Percentiles rank a stretch among this genome's conserved stretches.
Evolutionary conservation across 2,888 invertebrate species (phyloP).

Genomic region (Myopa tessellatipennis): DNA sequence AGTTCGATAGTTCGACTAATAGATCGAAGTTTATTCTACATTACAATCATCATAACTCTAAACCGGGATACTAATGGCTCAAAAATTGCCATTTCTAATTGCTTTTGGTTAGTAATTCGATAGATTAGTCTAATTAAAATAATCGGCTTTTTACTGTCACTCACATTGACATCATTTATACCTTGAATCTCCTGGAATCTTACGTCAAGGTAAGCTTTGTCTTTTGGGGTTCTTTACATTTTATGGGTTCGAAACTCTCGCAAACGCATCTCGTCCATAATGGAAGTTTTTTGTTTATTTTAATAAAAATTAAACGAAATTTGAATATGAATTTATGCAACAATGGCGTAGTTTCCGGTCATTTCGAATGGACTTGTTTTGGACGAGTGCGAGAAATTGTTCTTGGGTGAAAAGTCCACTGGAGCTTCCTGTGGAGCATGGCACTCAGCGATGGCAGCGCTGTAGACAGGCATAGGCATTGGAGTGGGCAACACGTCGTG

Average conservation of each 20-base stretch:
- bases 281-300: not conserved
- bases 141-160: not conserved
- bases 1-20: too few species aligned
- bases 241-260: not conserved
- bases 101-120: not conserved
- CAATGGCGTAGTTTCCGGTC: conserved; percentile 65
- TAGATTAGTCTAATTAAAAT: not conserved
- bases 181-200: not conserved
- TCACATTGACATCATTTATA: not conserved
- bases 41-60: too few species aligned
- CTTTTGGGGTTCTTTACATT: conserved; percentile 21
- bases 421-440: conserved; percentile 61
- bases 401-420: conserved; percentile 67
- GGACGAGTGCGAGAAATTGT: conserved; percentile 66
- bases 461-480: conserved; percentile 54
- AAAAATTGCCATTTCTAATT: too few species aligned
- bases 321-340: conserved; percentile 53
- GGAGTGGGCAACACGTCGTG: conserved; percentile 35
- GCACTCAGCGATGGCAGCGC: conserved; percentile 39
- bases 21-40: too few species aligned
- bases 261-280: not conserved
- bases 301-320: not conserved
- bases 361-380: conserved; percentile 67
- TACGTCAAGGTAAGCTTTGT: conserved; percentile 15
- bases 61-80: too few species aligned